Conservation (phyloP, 2,888 invertebrate species). For the Caenorhabditis afra region DNA sequence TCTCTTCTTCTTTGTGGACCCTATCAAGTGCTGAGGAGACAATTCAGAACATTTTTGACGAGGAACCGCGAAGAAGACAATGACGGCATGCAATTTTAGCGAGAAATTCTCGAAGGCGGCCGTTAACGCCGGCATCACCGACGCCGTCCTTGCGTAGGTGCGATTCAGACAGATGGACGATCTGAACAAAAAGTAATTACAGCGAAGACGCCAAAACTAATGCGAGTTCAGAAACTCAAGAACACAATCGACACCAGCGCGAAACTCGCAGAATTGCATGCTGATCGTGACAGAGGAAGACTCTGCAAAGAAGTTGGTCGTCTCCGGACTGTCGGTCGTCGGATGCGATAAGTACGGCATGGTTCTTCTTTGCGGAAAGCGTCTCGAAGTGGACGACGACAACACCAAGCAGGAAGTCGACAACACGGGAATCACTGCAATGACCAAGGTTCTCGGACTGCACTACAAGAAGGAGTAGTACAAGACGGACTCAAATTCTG, state of each 20-base stretch:
- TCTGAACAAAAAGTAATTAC: conserved; percentile 88
- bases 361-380: conserved; percentile 95
- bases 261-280: conserved; percentile 91
- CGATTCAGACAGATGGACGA: conserved; percentile 90
- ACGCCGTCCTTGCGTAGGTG: conserved; percentile 95
- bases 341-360: conserved; percentile 86
- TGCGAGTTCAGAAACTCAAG: conserved; percentile 90
- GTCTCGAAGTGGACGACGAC: conserved; percentile 97
- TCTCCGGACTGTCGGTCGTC: conserved; percentile 92
- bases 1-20: too few relatives aligned
- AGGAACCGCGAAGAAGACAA: conserved; percentile 99
- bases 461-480: conserved; percentile 98
- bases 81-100: conserved; percentile 92
- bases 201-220: conserved; percentile 91
- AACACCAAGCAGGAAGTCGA: conserved; percentile 93
- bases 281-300: conserved; percentile 99
- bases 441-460: conserved; percentile 96
- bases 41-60: too few relatives aligned
- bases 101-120: conserved; percentile 87
- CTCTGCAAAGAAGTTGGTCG: conserved; percentile 97
- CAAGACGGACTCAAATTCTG: too few relatives aligned
- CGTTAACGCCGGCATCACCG: conserved; percentile 92
- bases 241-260: conserved; percentile 98
- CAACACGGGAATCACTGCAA: conserved; percentile 95
- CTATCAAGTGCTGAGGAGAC: too few relatives aligned